Evolutionary conservation across 1,140 invertebrate species (phyloP), one percentile per base, ranked within the genome.

Genomic region (Diploscapter pachys): DNA sequence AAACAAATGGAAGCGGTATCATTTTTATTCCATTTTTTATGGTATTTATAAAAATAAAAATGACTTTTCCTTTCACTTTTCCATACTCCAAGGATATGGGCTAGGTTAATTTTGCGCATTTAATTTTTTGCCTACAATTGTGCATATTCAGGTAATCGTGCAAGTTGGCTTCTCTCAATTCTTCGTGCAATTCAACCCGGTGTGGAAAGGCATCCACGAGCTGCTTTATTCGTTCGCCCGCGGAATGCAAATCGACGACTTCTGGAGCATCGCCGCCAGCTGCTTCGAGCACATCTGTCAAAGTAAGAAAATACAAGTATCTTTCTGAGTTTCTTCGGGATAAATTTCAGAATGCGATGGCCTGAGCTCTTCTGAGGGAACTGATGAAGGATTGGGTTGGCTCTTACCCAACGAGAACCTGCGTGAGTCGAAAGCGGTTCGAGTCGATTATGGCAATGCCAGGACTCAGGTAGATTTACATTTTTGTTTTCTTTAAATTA

Each of bases 231-330:
- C 67, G 5, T 78, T 51, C 51, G 77, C 77, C 4, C 55, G 63
- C n/a, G 77, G 63, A 4, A 77, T 77, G 74, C 51, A 77, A 4
- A 78, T 72, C 53, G 77, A 78, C 53, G 50, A 31, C 13, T 78
- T 78, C 71, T 78, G 75, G 77, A 56, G 49, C 3, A 52, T 67
- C 3, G 3, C 76, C 55, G 51, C 9, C 4, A 31, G 11, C n/a
- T 31, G 31, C 31, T 31, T 31, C 31, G 31, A 31, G 31, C 31
- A 31, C 31, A 31, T 31, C 31, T 31, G 31, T 31, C 31, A 31
- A 31, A 31, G 31, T 31, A 31, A 31, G 31, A 31, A 9, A 59
- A n/a, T 59, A n/a, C 53, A 54, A 9, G 48, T 5, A 3, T 13
- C 0, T 51, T 72, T 51, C 31, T 55, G 54, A 63, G 11, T 4